A percentile compares a stretch with the other conserved stretches of the same genome.
phyloP scores from a whole-genome alignment of 2,888 invertebrate genomes.

The Lymantria dispar region DNA sequence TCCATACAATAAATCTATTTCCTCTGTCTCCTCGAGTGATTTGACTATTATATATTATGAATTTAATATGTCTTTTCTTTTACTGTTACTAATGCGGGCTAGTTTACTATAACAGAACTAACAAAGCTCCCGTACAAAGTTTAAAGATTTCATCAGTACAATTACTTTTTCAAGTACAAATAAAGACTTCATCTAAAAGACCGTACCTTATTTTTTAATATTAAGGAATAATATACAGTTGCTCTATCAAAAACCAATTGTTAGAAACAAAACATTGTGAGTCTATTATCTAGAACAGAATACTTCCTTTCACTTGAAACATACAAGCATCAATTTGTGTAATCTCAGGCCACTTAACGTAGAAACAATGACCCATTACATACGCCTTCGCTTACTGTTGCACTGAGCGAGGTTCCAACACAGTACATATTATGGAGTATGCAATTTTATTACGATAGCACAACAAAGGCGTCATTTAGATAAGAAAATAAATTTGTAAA shows the following conservation, averaged over 20 bases:
- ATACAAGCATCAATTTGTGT: conserved; percentile 62
- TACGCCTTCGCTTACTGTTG: conserved; percentile 28
- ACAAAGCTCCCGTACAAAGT: too few species aligned
- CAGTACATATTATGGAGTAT: neutral
- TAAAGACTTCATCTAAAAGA: too few species aligned
- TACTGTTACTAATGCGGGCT: too few species aligned
- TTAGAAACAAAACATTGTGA: conserved; percentile 53
- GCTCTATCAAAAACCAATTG: conserved; percentile 36
- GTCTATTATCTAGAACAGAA: conserved; percentile 54
- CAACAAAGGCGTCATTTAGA: neutral
- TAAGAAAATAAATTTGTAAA: neutral
- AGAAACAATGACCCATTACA: conserved; percentile 71
- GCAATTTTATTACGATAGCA: neutral
- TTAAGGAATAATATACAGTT: neutral
- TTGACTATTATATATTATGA: too few species aligned
- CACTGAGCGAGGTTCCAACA: neutral
- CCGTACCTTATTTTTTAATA: too few species aligned
- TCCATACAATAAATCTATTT: too few species aligned
- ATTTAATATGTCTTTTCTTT: too few species aligned
- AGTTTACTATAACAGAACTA: too few species aligned
- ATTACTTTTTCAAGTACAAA: too few species aligned
- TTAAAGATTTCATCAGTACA: too few species aligned
- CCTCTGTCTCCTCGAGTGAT: too few species aligned
- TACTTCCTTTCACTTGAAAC: conserved; percentile 67
- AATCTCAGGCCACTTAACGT: conserved; percentile 63